phyloP scores from a whole-genome alignment of 2,797 vertebrate species.

The Sciurus vulgaris region DNA sequence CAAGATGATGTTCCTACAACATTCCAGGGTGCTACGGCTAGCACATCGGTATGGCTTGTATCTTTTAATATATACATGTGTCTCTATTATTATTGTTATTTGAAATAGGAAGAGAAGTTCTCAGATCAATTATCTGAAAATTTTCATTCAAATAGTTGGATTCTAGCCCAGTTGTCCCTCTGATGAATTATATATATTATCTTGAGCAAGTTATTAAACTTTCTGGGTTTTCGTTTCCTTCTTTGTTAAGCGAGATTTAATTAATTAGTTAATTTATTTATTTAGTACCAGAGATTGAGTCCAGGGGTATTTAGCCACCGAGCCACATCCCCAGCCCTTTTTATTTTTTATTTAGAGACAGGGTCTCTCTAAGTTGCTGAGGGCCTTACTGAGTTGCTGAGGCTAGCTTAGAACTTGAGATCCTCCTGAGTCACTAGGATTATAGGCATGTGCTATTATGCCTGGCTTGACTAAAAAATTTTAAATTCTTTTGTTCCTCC shows the following conservation, averaged over 20 bases:
- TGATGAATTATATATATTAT: conserved; percentile 9
- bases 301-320: background rate
- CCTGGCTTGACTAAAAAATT: conserved; percentile 1
- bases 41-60: conserved; percentile 82
- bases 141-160: conserved; percentile 26
- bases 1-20: conserved; percentile 85
- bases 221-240: conserved; percentile 23
- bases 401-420: too few species aligned
- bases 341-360: background rate
- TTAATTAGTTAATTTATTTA: background rate
- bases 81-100: background rate
- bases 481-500: background rate
- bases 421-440: too few species aligned
- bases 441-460: too few species aligned
- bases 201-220: conserved; percentile 48
- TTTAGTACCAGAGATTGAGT: background rate
- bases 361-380: too few species aligned
- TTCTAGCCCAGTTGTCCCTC: background rate
- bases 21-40: conserved; percentile 81
- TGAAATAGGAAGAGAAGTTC: conserved; percentile 5
- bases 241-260: conserved; percentile 24
- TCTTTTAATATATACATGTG: background rate
- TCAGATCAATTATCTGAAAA: conserved; percentile 50
- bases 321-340: background rate
- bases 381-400: too few species aligned